Evolutionary conservation across 2,888 invertebrate species (phyloP).

Genomic region (Beris morrisii): DNA sequence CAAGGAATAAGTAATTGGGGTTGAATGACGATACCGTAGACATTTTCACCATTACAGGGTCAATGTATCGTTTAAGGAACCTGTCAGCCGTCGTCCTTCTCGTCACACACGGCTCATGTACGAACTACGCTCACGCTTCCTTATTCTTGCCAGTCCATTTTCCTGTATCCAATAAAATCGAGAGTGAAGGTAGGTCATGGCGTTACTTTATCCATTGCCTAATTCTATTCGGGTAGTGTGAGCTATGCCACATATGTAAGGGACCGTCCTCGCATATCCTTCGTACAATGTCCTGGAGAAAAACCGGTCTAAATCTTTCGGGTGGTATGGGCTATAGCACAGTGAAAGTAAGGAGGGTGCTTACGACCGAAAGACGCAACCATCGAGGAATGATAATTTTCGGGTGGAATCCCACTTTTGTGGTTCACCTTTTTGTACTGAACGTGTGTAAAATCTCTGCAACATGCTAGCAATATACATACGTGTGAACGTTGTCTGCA

Average conservation of each 20-base stretch:
- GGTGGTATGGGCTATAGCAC: too few relatives aligned
- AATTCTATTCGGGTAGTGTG: slow-evolving; percentile 7
- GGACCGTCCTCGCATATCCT: neutral
- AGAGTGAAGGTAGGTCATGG: slow-evolving; percentile 27
- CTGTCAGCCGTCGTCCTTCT: too few relatives aligned
- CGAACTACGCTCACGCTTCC: slow-evolving; percentile 5
- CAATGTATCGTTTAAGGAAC: slow-evolving; percentile 17
- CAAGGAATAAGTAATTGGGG: slow-evolving; percentile 31
- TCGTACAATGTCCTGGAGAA: too few relatives aligned
- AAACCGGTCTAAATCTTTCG: too few relatives aligned
- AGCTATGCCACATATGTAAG: slow-evolving; percentile 7
- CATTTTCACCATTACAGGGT: slow-evolving; percentile 14
- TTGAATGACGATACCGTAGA: slow-evolving; percentile 14
- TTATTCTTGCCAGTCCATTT: neutral
- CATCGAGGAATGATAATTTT: too few relatives aligned
- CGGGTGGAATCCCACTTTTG: too few relatives aligned
- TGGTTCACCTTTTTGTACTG: too few relatives aligned
- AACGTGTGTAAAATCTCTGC: too few relatives aligned
- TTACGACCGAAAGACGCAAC: too few relatives aligned
- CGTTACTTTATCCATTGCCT: slow-evolving; percentile 18
- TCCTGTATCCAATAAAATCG: neutral
- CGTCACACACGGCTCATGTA: slow-evolving; percentile 9
- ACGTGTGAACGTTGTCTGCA: too few relatives aligned
- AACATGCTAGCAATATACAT: too few relatives aligned
- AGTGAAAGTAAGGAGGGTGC: too few relatives aligned